Conservation (phyloP, 2,888 invertebrate species). For the Drosophila colorata region DNA sequence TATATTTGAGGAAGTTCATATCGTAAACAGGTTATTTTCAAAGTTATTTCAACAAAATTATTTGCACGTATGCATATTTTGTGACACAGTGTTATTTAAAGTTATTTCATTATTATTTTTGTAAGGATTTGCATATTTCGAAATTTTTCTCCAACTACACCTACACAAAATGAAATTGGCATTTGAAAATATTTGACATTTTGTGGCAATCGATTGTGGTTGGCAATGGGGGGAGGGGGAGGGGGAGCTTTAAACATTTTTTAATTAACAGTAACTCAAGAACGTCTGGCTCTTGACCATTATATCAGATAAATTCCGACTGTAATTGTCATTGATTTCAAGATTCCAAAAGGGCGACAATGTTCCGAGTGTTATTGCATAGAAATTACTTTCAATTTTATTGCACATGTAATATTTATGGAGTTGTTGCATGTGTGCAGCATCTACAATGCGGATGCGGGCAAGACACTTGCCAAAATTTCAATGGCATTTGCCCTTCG, state of each 20-base stretch:
- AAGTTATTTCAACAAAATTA: too few relatives aligned
- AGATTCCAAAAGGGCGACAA: slow-evolving; percentile 18
- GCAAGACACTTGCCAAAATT: slow-evolving; percentile 35
- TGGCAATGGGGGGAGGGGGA: background rate
- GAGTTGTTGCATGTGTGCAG: slow-evolving; percentile 38
- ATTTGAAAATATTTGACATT: slow-evolving; percentile 11
- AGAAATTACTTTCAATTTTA: slow-evolving; percentile 69
- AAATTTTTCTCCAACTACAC: background rate
- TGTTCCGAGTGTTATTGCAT: slow-evolving; percentile 29
- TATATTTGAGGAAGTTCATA: too few relatives aligned
- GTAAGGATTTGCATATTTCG: background rate
- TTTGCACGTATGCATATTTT: too few relatives aligned
- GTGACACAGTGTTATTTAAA: too few relatives aligned
- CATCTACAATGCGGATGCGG: slow-evolving; percentile 23
- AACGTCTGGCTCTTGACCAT: slow-evolving; percentile 36
- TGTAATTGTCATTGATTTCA: slow-evolving; percentile 70
- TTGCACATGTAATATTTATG: slow-evolving; percentile 62
- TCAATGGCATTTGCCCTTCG: slow-evolving; percentile 24
- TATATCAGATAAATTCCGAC: slow-evolving; percentile 58
- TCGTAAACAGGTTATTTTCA: too few relatives aligned
- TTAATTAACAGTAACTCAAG: slow-evolving; percentile 73
- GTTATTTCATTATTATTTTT: background rate
- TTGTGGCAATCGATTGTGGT: slow-evolving; percentile 12
- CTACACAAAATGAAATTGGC: background rate
- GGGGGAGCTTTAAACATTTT: slow-evolving; percentile 52